phyloP scores from a whole-genome alignment of 2,113 vertebrate species.

The Murina feae region DNA sequence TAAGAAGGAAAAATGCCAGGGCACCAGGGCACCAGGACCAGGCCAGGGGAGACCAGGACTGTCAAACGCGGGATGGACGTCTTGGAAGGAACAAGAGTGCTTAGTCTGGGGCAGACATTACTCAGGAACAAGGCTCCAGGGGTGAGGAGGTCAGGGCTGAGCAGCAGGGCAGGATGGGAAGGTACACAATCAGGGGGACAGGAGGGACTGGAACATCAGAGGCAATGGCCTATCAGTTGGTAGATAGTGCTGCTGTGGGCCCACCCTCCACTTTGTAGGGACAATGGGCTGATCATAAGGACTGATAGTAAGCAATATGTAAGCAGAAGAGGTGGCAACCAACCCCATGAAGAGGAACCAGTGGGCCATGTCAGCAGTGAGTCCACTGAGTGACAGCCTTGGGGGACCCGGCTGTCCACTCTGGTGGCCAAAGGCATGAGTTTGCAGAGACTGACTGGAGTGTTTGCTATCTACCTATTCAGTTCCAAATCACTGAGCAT shows the following conservation, averaged over 20 bases:
- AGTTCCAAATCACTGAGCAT: not conserved
- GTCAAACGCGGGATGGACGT: not conserved
- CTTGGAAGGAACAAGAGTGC: not conserved
- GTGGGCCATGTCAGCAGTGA: not conserved
- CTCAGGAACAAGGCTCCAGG: not conserved
- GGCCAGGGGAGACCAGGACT: not conserved
- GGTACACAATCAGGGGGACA: too few species aligned
- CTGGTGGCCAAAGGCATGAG: not conserved
- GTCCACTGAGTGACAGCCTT: not conserved
- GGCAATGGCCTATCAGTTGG: not conserved
- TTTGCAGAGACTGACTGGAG: not conserved
- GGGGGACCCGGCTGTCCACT: too few species aligned
- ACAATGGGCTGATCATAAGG: not conserved
- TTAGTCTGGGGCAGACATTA: not conserved
- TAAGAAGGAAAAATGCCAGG: not conserved
- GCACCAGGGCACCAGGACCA: not conserved
- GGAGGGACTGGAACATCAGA: not conserved
- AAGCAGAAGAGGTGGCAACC: not conserved
- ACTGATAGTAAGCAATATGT: not conserved
- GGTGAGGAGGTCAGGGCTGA: not conserved
- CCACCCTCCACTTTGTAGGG: not conserved
- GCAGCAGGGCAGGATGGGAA: too few species aligned
- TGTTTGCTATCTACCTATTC: not conserved
- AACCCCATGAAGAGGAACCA: accelerated
- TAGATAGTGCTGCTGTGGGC: not conserved